Base-by-base conservation (phyloP, 1,140 invertebrate genomes). In the Globodera rostochiensis region DNA sequence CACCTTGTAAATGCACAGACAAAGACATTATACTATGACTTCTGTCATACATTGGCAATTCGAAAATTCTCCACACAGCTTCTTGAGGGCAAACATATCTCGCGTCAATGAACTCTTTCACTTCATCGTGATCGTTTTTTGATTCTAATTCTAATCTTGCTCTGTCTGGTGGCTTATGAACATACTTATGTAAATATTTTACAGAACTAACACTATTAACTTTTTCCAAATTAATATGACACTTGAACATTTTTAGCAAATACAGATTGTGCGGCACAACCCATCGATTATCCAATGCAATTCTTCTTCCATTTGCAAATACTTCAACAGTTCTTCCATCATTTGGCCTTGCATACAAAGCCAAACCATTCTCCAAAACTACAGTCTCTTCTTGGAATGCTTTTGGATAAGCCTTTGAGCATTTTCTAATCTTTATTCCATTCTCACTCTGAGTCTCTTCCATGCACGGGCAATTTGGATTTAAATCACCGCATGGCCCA, bases 61-160 rank as follows among this genome's bases (percentile, higher is more conserved):
- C 71, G 2, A 73, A 73, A 64, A 64, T 64, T 73, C 71, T 73
- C 71, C 25, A 73, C 13, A 45, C 47, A 15, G 25, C 71, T 49
- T 73, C 71, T 49, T 73, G 71, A 3, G 71, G 71, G 25, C 71
- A 73, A 13, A 73, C 9, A 74, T 74, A 74, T n/a, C 73, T 47
- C n/a, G 73, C 73, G n/a, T 74, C 73, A 25, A 74, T 36, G 21
- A 36, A 74, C 53, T 74, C 73, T 47, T 74, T 74, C 7, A 74
- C 53, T 57, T 74, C 11, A n/a, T 74, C 73, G 21, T 57, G 53
- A 74, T 74, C 73, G 7, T 74, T 74, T 25, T 25, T 74, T n/a
- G 50, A 6, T 21, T 69, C 66, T 19, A 69, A 19, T 69, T 69
- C 66, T 1, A 69, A 69, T 69, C 66, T 69, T 21, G 66, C 66